Evolutionary conservation across 1,140 invertebrate genomes (phyloP), one percentile per base, ranked within the genome.

Genomic region (Fopius arisanus): DNA sequence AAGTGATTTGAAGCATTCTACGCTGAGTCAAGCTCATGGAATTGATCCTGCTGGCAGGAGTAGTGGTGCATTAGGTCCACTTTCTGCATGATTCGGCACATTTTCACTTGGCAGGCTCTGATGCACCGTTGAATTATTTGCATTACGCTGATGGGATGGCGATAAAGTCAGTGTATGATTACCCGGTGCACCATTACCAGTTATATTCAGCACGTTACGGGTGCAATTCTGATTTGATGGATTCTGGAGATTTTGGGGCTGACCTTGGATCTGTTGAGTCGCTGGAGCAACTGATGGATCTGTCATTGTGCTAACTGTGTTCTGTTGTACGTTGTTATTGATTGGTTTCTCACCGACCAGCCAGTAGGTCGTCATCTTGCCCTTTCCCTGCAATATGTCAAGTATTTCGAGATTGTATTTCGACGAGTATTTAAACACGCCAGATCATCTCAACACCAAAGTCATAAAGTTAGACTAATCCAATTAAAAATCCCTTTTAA

Each of bases 321-420:
- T 72, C 33, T 74, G 78, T 43, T 79, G 78, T 6, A 80, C 72
- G 33, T 77, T 80, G 5, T 78, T 79, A 28, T 76, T 79, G 3
- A 41, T 74, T 37, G 79, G 68, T 19, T 87, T 88, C 43, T 95
- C 93, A 9, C 96, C 96, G 51, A 92, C 90, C 26, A 98, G 88
- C 96, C 96, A 98, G 84, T 96, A 97, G 5, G 96, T 98, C 65
- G 93, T 92, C 90, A 96, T 92, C 83, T 91, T 91, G 41, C 95
- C 95, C 90, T 97, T 97, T n/a, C 96, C 96, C 93, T 96, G 83
- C 21, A 76, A 62, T 9, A 71, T 26, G 28, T 41, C 10, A 12
- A 65, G 3, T 21, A 7, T 21, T 10, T 19, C 65, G 40, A 14
- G 37, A 51, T 66, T 59, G 12, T 26, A 33, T 26, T 37, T 67